Evolutionary conservation across 2,797 vertebrate species (phyloP), one percentile per base, ranked within the genome.

Genomic region (Odontamblyopus rebecca): DNA sequence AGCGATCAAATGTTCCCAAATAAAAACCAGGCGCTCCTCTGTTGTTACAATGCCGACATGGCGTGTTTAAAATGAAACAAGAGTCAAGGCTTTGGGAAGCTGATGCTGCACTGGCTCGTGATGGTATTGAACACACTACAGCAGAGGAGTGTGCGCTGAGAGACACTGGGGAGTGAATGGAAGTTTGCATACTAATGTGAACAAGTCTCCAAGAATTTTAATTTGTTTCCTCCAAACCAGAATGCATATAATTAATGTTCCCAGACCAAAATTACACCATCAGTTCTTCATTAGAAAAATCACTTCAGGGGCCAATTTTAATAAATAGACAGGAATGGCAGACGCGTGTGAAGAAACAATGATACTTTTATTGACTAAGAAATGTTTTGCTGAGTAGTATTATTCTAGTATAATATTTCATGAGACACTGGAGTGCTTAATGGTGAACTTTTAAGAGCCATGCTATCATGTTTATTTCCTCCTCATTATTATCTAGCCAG

Each of bases 181-280:
- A 69, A 74, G 51, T 75, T 38, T 77, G 82, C 84, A 90, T 88
- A 83, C 81, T 86, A 87, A 90, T 87, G 70, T 53, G 41, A 73
- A 74, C 65, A 63, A 73, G 44, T 79, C 57, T 61, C 71, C 77
- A 15, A n/a, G 48, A 54, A 54, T 67, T 67, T 54, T 53, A 30
- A 67, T 32, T 53, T 53, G 41, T 66, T 66, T 66, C 64, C 44
- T 29, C 15, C 26, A 50, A 29, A 66, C 44, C 26, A 66, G 41
- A 50, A 51, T 66, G 44, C 41, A 51, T 18, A 50, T 48, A 66
- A 66, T 66, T 50, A 50, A 50, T 66, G 26, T 29, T 50, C 15
- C 64, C 7, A 19, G 26, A 48, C 44, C 23, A 30, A 51, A 66
- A 67, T 29, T 53, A 54, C 65, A 54, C 53, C 15, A 63, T 63